phyloP scores from a whole-genome alignment of 1,140 invertebrate species.

The Wiebesia pumilae region DNA sequence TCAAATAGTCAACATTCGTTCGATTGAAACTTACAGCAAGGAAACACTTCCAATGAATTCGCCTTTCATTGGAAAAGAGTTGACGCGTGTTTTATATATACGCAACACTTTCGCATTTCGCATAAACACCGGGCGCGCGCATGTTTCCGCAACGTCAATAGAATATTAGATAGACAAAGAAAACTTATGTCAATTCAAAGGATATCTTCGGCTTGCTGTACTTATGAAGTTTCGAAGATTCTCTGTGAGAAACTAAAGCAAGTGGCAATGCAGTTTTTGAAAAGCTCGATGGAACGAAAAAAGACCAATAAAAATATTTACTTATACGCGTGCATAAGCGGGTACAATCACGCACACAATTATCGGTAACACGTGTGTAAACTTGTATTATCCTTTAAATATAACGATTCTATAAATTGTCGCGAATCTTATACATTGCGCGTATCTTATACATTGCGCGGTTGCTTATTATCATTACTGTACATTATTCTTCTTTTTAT shows the following conservation, averaged over 20 bases:
- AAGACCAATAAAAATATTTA: background rate
- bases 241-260: background rate
- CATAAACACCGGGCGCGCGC: conserved; percentile 18
- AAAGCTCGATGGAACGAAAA: conserved; percentile 15
- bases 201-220: conserved; percentile 30
- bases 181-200: conserved; percentile 46
- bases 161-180: conserved; percentile 33
- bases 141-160: conserved; percentile 8
- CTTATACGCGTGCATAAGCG: background rate
- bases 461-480: conserved; percentile 2
- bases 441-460: background rate
- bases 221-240: background rate
- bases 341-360: background rate
- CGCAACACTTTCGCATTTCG: conserved; percentile 27
- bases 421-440: background rate
- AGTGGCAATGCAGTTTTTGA: conserved; percentile 31
- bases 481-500: background rate
- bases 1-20: conserved; percentile 28
- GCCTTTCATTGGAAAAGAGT: background rate
- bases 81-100: background rate
- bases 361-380: background rate
- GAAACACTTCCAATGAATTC: conserved; percentile 37
- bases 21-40: conserved; percentile 38
- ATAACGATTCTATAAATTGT: background rate
- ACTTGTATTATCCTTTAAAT: background rate